A percentile compares a stretch with the other conserved stretches of the same genome.
phyloP scores from a whole-genome alignment of 2,113 vertebrate genomes.

The Hymenochirus boettgeri region DNA sequence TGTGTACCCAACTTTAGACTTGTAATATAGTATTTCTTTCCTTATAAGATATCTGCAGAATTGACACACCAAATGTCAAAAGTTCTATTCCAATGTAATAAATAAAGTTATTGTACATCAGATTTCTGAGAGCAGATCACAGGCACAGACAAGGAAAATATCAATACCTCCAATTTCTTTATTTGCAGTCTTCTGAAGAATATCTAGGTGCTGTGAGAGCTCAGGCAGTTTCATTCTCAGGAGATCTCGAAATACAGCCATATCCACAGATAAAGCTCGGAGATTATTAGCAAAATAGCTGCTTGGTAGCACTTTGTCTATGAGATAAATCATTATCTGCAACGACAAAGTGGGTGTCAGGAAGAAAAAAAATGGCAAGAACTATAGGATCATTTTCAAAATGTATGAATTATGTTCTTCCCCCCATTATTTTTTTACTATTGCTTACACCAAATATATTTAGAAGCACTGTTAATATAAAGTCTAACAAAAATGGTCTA shows the following conservation, averaged over 20 bases:
- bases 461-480: no score
- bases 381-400: background rate
- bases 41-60: no score
- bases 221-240: conserved; percentile 78
- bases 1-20: no score
- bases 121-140: background rate
- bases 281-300: conserved; percentile 98
- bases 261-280: conserved; percentile 87
- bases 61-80: no score
- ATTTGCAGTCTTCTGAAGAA: conserved; percentile 77
- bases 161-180: conserved; percentile 72
- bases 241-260: conserved; percentile 86
- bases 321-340: conserved; percentile 97
- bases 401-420: no score
- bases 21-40: no score
- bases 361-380: background rate
- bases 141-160: no score
- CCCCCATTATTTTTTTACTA: no score
- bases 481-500: no score
- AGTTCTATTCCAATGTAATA: no score
- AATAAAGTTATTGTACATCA: no score
- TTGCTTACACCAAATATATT: no score
- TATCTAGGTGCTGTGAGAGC: conserved; percentile 78
- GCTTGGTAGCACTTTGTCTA: conserved; percentile 96
- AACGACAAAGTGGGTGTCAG: background rate